These are phyloP conservation scores for Phycodurus eques DNA, from an alignment of 2,113 vertebrate genomes.

Conservation along the genomic window DNA sequence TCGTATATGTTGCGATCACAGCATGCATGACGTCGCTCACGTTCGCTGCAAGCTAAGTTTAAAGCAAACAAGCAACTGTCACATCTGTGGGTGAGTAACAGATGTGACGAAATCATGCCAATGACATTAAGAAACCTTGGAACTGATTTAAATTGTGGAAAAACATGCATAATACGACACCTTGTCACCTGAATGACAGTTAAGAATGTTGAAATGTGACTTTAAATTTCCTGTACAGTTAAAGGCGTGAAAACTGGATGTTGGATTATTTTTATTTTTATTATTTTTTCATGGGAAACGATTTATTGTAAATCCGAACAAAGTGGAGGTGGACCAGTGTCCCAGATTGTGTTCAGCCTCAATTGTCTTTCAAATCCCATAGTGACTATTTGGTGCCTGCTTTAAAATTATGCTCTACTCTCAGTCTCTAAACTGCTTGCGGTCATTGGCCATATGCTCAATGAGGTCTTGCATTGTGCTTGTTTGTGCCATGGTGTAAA, in stretches of 20 bases:
- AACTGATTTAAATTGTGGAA: background rate
- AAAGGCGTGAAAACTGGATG: background rate
- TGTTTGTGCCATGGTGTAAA: constrained; percentile 35
- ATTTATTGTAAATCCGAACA: background rate
- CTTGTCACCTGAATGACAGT: background rate
- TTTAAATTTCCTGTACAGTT: background rate
- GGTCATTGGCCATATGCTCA: constrained; percentile 28
- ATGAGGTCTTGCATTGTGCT: constrained; percentile 41
- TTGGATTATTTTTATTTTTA: background rate
- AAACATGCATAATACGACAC: background rate
- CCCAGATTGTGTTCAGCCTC: background rate
- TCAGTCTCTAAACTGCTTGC: background rate
- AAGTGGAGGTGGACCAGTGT: background rate
- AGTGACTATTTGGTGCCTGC: background rate
- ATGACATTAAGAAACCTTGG: background rate
- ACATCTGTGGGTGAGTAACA: too few species aligned
- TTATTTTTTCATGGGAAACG: background rate
- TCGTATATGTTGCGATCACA: too few species aligned
- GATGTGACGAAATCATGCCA: background rate
- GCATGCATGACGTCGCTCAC: too few species aligned
- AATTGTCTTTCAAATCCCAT: background rate
- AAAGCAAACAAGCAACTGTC: too few species aligned
- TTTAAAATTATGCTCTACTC: background rate
- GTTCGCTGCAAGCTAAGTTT: too few species aligned
- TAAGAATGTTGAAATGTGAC: background rate